Percentiles rank a stretch among this genome's conserved stretches.
Conservation (phyloP, 2,888 invertebrate species). For the Rosalia funebris region DNA sequence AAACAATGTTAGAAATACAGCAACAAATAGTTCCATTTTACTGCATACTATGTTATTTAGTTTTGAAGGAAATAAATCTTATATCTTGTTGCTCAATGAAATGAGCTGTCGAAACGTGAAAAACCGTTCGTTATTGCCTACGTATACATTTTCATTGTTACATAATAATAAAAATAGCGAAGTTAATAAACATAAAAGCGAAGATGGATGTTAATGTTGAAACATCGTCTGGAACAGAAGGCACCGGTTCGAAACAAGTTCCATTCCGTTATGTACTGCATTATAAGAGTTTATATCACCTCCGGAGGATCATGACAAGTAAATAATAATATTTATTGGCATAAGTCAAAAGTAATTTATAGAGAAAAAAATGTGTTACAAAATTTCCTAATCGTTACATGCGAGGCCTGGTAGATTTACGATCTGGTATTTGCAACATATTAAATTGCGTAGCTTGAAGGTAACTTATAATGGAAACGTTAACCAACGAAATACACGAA, state of each 20-base stretch:
- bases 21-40: no score
- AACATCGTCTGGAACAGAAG: not conserved
- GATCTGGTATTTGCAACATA: constrained; percentile 44
- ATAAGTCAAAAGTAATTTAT: constrained; percentile 41
- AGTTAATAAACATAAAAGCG: not conserved
- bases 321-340: constrained; percentile 42
- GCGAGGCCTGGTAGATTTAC: constrained; percentile 40
- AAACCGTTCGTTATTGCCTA: no score
- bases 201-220: not conserved
- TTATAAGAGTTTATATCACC: constrained; percentile 33
- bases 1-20: no score
- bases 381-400: constrained; percentile 40
- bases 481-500: constrained; percentile 43
- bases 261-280: constrained; percentile 33
- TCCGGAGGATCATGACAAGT: constrained; percentile 35
- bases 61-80: no score
- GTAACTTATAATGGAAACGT: constrained; percentile 47
- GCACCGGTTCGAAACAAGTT: constrained; percentile 2
- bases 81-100: no score
- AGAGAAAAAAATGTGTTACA: constrained; percentile 35
- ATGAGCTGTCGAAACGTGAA: no score
- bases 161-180: no score
- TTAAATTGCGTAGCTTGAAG: constrained; percentile 46
- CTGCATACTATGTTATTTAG: no score
- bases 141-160: no score